These are phyloP conservation scores for Enteromius viviparus DNA, from an alignment of 2,797 vertebrate species.

Conservation along the genomic window DNA sequence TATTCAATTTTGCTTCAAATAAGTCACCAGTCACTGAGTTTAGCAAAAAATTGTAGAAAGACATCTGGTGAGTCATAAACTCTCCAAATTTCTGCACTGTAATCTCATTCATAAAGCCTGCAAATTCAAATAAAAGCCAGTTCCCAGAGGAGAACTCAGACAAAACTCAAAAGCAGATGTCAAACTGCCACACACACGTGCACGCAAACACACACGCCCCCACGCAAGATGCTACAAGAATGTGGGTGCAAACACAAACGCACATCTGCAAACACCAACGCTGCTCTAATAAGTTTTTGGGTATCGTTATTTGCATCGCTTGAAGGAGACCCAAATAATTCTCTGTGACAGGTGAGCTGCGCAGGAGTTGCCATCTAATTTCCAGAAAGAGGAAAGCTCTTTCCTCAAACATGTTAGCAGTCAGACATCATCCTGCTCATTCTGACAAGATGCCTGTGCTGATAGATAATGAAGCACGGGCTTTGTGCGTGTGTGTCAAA, in stretches of 20 bases:
- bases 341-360: constrained; percentile 67
- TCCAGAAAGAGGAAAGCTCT: constrained; percentile 61
- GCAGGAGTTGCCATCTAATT: constrained; percentile 62
- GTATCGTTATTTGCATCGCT: constrained; percentile 61
- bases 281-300: constrained; percentile 56
- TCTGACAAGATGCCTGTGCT: constrained; percentile 71
- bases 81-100: constrained; percentile 39
- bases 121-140: constrained; percentile 31
- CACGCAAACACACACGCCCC: neutral
- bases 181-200: neutral
- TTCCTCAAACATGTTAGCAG: constrained; percentile 67
- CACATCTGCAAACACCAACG: constrained; percentile 12
- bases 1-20: constrained; percentile 22
- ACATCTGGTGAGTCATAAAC: constrained; percentile 39
- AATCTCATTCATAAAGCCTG: constrained; percentile 35
- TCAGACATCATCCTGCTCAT: constrained; percentile 71
- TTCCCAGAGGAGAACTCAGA: constrained; percentile 33
- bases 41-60: neutral
- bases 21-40: constrained; percentile 27
- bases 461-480: constrained; percentile 73
- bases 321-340: constrained; percentile 69
- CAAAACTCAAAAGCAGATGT: constrained; percentile 45
- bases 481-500: constrained; percentile 56
- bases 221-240: neutral
- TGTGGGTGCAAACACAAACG: neutral